Conservation (phyloP, 2,888 invertebrate species). For the Heteromurus nitidus region DNA sequence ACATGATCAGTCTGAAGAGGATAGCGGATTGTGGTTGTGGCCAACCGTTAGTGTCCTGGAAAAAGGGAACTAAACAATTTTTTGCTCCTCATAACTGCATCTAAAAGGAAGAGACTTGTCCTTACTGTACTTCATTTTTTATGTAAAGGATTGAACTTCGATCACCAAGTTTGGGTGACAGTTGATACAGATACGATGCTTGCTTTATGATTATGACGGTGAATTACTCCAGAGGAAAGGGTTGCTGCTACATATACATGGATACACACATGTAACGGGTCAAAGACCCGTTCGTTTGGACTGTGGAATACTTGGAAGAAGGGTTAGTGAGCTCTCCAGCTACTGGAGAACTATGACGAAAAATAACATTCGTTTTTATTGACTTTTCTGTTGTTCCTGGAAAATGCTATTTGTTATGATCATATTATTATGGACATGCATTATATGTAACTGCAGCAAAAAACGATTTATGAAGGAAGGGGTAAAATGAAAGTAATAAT, state of each 20-base stretch:
- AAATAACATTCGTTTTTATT: conserved; percentile 31
- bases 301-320: conserved; percentile 34
- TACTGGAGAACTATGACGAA: conserved; percentile 7
- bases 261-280: conserved; percentile 38
- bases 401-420: background rate
- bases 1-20: no score
- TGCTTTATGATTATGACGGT: background rate
- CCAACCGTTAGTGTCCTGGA: conserved; percentile 50
- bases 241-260: no score
- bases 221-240: conserved; percentile 26
- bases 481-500: no score
- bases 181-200: background rate
- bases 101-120: background rate
- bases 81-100: no score
- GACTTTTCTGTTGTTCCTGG: conserved; percentile 22
- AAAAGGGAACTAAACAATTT: conserved; percentile 25
- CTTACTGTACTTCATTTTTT: conserved; percentile 42
- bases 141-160: conserved; percentile 20
- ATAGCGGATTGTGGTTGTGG: conserved; percentile 55
- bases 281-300: conserved; percentile 27
- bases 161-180: background rate
- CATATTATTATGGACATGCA: background rate
- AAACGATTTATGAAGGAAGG: conserved; percentile 11
- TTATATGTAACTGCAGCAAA: conserved; percentile 21
- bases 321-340: conserved; percentile 35